Base-by-base conservation (phyloP, 1,140 invertebrate species). In the Caenorhabditis briggsae region DNA sequence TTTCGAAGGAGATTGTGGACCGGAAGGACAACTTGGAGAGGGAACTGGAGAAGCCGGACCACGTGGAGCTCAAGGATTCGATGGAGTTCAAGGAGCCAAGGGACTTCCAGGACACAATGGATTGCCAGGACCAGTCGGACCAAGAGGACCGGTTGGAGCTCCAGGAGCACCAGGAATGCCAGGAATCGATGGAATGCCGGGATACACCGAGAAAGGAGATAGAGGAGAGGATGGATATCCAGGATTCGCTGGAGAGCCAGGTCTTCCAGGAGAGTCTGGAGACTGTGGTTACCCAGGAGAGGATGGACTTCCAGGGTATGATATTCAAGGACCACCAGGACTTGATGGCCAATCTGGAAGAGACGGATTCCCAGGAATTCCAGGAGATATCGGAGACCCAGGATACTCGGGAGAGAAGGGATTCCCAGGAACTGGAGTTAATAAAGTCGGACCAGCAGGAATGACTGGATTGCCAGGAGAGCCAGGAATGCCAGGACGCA, bases 381-480 rank as follows among this genome's bases (percentile, higher is more conserved):
- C 91, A 41, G 91, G 91, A 86, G 86, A 89, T 53, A 88, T 92
- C 12, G 91, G 91, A 85, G 91, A 90, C 58, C 74, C 88, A 59
- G 91, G 91, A 23, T 64, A 55, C 33, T 33, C 89, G 14, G 91
- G 91, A 74, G 78, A 85, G 85, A 92, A 92, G 74, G 91, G 91
- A 61, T 92, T 92, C 86, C 91, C 91, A 25, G 91, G 91, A 16
- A 90, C 88, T 64, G 91, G 91, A 64, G 91, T 92, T 7, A 89
- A 89, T 14, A 92, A 89, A 64, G 87, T 90, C 20, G 91, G 91
- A 50, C 91, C 91, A 43, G 74, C 74, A n/a, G 91, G 91, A 50
- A 82, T 86, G 50, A 43, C 83, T 2, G 91, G 91, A n/a, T 84
- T 92, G 12, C 78, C 85, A 50, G 91, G 91, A 61, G 61, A 58